Evolutionary conservation across 2,113 vertebrate genomes (phyloP), one percentile per base, ranked within the genome.

Genomic region (Coptodon bakossiorum): DNA sequence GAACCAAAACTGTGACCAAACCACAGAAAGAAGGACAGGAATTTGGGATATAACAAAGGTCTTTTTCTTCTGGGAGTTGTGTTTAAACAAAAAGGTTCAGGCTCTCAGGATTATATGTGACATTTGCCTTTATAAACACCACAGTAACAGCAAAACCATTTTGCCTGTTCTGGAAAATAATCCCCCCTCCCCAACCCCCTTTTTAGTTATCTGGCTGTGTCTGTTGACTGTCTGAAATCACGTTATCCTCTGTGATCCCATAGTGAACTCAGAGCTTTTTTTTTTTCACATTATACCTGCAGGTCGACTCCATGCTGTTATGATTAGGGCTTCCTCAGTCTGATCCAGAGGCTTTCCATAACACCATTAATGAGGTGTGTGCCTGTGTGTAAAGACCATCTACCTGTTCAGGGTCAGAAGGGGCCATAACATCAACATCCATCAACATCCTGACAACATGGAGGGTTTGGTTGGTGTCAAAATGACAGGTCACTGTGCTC

Each of bases 321-420:
- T 94, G 93, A 94, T 94, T 88, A 88, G 79, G 19, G 81, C 85
- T 95, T 95, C 93, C 94, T 86, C 9, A 48, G 88, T 91, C 86
- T 63, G 80, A 83, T 82, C 82, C 82, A 53, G 22, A 88, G 80
- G 34, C 80, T 94, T 95, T 90, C 91, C 91, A 94, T 68, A 92
- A 92, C 89, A 92, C 61, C 71, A 79, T 81, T 93, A 92, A 90
- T 90, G 89, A 89, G 81, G 24, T 66, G 88, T 53, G 27, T 40
- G 88, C 63, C 45, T 80, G 80, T 80, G 52, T 80, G 6, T 73
- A 66, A 73, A 81, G 57, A 83, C 48, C 50, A 52, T 73, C 61
- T 89, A 95, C 92, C 91, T 94, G 89, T 80, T 68, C 36, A 11
- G 66, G 95, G 94, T 94, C 93, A 92, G 68, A 79, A 9, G 36